These are phyloP conservation scores for Drosophila imparisetae DNA, from an alignment of 2,888 invertebrate species.

Conservation along the genomic window DNA sequence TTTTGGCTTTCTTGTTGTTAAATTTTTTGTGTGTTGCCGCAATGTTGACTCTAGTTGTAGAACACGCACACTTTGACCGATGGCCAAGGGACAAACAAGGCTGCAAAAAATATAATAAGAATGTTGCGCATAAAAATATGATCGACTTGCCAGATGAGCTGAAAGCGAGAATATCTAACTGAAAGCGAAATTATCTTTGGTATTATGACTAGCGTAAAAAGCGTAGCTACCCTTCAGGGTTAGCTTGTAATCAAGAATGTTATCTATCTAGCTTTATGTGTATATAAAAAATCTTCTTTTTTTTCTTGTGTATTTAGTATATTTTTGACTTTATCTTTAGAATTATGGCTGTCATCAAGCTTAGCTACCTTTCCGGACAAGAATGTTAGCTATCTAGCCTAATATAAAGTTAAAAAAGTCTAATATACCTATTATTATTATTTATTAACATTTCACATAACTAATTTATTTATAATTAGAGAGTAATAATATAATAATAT, in stretches of 20 bases:
- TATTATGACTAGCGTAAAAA: not conserved
- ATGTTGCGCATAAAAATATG: not conserved
- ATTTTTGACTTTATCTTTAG: no score
- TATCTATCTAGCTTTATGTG: not conserved
- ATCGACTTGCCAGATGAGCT: conserved; percentile 14
- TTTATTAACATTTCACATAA: not conserved
- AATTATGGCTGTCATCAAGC: no score
- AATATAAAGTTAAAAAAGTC: not conserved
- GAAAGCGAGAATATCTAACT: not conserved
- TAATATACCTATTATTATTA: not conserved
- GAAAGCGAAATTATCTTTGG: not conserved
- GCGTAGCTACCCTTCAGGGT: no score
- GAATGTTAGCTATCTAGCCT: rapidly evolving
- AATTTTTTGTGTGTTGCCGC: conserved; percentile 49
- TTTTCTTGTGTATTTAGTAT: not conserved
- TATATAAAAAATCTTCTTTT: rapidly evolving
- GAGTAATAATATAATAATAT: not conserved
- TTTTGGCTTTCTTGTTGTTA: conserved; percentile 30
- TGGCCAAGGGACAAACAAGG: conserved; percentile 33
- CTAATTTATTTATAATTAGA: rapidly evolving
- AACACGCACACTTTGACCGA: conserved; percentile 65
- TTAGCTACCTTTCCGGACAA: not conserved
- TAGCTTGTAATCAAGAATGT: not conserved
- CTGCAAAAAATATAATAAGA: conserved; percentile 13
- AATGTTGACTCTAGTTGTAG: conserved; percentile 59